Conservation (phyloP, 2,888 invertebrate genomes). For the Tachina lurida region DNA sequence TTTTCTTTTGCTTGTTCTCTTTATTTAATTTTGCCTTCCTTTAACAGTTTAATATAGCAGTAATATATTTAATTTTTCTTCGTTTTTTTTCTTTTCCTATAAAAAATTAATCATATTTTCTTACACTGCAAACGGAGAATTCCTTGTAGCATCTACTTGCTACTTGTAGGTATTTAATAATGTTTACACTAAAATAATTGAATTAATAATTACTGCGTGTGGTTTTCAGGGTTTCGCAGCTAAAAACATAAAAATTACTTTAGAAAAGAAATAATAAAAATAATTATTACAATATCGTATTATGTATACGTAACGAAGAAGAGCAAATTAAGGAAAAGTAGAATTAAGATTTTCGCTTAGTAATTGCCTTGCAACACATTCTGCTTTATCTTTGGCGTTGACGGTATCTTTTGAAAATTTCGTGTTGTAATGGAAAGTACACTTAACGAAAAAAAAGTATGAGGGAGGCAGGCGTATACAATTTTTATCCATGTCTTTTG, state of each 20-base stretch:
- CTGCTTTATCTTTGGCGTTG: constrained; percentile 41
- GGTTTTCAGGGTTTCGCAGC: constrained; percentile 81
- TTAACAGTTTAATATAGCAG: constrained; percentile 11
- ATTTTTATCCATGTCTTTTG: not conserved
- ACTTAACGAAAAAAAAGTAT: constrained; percentile 34
- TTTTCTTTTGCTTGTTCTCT: constrained; percentile 9
- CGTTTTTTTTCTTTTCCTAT: not conserved
- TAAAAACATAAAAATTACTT: constrained; percentile 74
- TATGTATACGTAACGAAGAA: constrained; percentile 19
- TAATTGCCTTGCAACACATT: constrained; percentile 57
- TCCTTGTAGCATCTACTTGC: constrained; percentile 9
- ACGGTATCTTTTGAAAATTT: constrained; percentile 41
- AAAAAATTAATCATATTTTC: constrained; percentile 38
- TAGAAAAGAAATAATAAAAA: constrained; percentile 40
- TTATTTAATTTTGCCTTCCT: constrained; percentile 22
- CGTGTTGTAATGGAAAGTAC: constrained; percentile 28
- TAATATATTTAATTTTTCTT: not conserved
- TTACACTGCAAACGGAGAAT: constrained; percentile 16
- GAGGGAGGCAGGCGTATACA: not conserved
- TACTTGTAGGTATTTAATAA: constrained; percentile 66
- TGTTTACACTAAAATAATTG: constrained; percentile 81
- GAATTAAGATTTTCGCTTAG: constrained; percentile 52
- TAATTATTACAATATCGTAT: constrained; percentile 52
- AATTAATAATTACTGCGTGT: constrained; percentile 82
- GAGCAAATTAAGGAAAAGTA: constrained; percentile 10